phyloP scores from a whole-genome alignment of 1,140 invertebrate genomes.

The Rhyacophila brunnea region DNA sequence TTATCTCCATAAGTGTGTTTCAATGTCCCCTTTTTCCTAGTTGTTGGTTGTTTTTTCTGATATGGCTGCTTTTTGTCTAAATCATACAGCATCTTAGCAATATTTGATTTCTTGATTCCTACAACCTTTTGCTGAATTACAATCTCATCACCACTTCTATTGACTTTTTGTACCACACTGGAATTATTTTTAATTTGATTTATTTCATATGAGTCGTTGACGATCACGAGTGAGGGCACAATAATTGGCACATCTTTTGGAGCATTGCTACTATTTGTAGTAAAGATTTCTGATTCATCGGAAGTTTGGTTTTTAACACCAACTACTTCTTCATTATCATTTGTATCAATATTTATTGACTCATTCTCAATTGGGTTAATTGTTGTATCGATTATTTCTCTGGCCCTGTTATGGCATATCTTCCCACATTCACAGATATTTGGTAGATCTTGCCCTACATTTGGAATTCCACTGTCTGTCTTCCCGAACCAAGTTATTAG shows the following conservation, averaged over 20 bases:
- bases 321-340: background rate
- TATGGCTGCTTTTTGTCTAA: conserved; percentile 26
- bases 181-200: background rate
- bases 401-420: conserved; percentile 40
- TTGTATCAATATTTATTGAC: background rate
- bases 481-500: conserved; percentile 64
- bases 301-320: background rate
- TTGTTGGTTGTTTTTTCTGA: conserved; percentile 45
- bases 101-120: conserved; percentile 5
- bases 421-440: conserved; percentile 54
- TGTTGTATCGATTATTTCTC: conserved; percentile 47
- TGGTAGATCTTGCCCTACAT: conserved; percentile 45
- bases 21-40: conserved; percentile 51
- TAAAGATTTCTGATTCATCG: background rate
- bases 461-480: conserved; percentile 49
- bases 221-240: conserved; percentile 32
- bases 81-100: conserved; percentile 23
- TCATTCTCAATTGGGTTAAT: conserved; percentile 32
- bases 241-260: conserved; percentile 33
- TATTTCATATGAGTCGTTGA: conserved; percentile 16
- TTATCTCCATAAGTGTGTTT: conserved; percentile 54
- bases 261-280: background rate
- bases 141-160: conserved; percentile 28
- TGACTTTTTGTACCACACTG: background rate
- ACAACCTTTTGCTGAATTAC: conserved; percentile 24